Evolutionary conservation across 1,140 invertebrate genomes (phyloP).

Genomic region (Ectropis grisescens): DNA sequence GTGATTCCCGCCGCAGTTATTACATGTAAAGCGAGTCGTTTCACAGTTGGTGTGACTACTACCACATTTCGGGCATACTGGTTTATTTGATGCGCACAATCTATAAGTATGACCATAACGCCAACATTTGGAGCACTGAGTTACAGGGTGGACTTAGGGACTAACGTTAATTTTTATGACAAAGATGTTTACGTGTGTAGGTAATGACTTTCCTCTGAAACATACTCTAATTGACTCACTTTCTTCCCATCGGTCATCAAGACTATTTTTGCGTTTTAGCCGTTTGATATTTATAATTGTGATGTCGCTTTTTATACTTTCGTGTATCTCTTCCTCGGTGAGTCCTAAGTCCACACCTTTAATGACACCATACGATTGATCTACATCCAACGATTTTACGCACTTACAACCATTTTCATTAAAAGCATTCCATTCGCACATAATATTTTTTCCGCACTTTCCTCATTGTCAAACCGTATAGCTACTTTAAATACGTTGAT

Average conservation of each 20-base stretch:
- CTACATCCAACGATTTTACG: constrained; percentile 2
- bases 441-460: constrained; percentile 3
- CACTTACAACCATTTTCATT: constrained; percentile 4
- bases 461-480: not conserved
- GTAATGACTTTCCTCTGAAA: constrained; percentile 13
- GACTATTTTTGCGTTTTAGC: constrained; percentile 4
- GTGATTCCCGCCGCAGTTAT: constrained; percentile 18
- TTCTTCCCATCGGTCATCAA: constrained; percentile 9
- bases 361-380: constrained; percentile 4
- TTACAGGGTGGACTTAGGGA: constrained; percentile 21
- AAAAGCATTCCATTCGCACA: constrained; percentile 3
- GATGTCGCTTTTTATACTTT: not conserved
- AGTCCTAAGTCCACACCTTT: constrained; percentile 5
- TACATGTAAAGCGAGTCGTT: constrained; percentile 14
- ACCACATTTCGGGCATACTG: constrained; percentile 24
- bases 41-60: constrained; percentile 18
- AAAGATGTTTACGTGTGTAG: constrained; percentile 7
- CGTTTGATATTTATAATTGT: constrained; percentile 3
- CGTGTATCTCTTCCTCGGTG: constrained; percentile 3
- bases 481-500: constrained; percentile 8
- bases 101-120: constrained; percentile 13
- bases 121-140: constrained; percentile 26
- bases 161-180: constrained; percentile 14
- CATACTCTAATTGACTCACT: constrained; percentile 13
- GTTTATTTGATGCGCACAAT: constrained; percentile 12